phyloP scores from a whole-genome alignment of 2,888 invertebrate genomes.

The Ectemnius lituratus region DNA sequence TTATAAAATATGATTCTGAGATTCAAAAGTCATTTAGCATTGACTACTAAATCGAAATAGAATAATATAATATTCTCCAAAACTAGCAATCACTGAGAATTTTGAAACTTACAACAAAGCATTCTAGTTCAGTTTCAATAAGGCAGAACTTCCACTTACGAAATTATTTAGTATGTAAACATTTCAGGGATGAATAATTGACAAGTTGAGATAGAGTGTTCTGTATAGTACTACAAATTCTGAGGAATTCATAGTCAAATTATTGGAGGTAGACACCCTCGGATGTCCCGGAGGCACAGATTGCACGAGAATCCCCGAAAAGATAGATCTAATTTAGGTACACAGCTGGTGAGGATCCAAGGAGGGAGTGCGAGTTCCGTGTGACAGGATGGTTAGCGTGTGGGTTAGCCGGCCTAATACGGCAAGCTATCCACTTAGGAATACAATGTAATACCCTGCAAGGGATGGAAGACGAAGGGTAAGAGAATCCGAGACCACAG shows the following conservation, averaged over 20 bases:
- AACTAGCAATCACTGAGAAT: no score
- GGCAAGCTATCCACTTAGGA: slow-evolving; percentile 74
- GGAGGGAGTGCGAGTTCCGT: no score
- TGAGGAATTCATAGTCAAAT: slow-evolving; percentile 34
- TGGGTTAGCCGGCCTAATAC: slow-evolving; percentile 65
- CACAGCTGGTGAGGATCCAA: slow-evolving; percentile 16
- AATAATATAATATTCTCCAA: no score
- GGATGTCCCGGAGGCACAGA: slow-evolving; percentile 9
- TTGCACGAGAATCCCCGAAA: slow-evolving; percentile 22
- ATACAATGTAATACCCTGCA: slow-evolving; percentile 66
- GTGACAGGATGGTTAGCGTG: slow-evolving; percentile 16
- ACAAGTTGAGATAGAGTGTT: no score
- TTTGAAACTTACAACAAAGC: no score
- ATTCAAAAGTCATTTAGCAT: no score
- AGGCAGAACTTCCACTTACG: no score
- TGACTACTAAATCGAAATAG: no score
- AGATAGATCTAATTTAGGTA: background rate
- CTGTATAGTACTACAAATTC: background rate
- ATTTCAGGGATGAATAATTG: no score
- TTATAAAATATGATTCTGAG: no score
- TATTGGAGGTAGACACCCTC: slow-evolving; percentile 30
- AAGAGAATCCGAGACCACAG: background rate
- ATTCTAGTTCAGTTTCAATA: no score
- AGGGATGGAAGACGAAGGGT: slow-evolving; percentile 12
- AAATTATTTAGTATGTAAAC: no score